A percentile compares a stretch with the other conserved stretches of the same genome.
phyloP scores from a whole-genome alignment of 2,888 invertebrate genomes.

The Smittia sp. region DNA sequence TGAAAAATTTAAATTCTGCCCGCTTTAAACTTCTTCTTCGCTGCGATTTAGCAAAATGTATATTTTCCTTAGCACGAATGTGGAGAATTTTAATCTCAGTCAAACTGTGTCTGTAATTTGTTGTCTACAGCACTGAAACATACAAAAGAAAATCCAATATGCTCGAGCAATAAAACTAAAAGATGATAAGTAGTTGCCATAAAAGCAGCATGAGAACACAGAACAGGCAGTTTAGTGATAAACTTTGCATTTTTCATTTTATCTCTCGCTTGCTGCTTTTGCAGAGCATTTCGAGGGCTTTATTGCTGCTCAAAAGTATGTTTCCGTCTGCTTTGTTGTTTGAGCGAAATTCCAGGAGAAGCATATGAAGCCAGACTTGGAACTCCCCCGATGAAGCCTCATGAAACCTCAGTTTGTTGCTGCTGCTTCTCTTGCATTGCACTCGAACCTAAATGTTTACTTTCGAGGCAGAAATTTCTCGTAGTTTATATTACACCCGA shows the following conservation, averaged over 20 bases:
- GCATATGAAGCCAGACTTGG: not conserved
- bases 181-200: conserved; percentile 23
- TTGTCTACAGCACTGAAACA: not conserved
- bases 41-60: not conserved
- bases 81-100: not conserved
- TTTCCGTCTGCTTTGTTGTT: not conserved
- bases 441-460: not conserved
- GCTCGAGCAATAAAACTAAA: not conserved
- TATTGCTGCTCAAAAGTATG: not conserved
- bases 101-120: conserved; percentile 7
- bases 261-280: conserved; percentile 7
- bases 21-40: no score
- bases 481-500: not conserved
- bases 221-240: not conserved
- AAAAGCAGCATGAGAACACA: conserved; percentile 1
- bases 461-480: not conserved
- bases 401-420: not conserved
- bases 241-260: conserved; percentile 2
- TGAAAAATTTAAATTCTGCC: no score
- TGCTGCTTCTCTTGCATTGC: not conserved
- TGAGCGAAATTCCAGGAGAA: not conserved
- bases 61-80: not conserved
- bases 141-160: not conserved
- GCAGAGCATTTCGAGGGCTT: not conserved
- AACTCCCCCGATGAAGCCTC: not conserved